phyloP scores from a whole-genome alignment of 37 sponge, comb jelly and placozoan genomes.

The Geodia barretti region DNA sequence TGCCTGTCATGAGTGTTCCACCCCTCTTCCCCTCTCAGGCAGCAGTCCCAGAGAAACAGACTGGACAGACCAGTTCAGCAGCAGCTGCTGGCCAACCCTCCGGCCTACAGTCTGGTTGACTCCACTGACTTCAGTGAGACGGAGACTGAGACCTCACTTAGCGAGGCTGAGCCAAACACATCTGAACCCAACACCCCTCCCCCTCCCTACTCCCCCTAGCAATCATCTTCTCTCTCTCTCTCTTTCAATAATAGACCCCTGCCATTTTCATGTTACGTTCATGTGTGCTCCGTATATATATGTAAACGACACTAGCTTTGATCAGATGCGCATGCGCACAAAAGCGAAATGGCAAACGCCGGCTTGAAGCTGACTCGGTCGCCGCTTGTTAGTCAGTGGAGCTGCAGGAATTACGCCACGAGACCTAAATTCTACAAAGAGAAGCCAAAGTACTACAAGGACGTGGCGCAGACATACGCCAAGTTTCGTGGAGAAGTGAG shows the following conservation, averaged over 20 bases:
- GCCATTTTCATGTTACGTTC: no score
- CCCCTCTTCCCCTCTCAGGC: not conserved
- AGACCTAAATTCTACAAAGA: not conserved
- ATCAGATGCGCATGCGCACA: no score
- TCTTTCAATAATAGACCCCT: no score
- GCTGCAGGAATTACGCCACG: not conserved
- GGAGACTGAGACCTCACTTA: constrained; percentile 33
- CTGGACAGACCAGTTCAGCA: not conserved
- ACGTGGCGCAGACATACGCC: constrained; percentile 16
- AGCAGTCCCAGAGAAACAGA: not conserved
- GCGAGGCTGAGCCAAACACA: constrained; percentile 29
- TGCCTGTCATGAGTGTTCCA: not conserved
- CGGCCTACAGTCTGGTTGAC: constrained; percentile 31
- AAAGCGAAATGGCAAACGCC: no score
- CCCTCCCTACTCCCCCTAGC: constrained; percentile 64
- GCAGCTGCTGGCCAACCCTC: constrained; percentile 12
- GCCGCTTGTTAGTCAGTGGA: no score
- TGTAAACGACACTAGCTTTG: not conserved
- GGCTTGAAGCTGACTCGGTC: no score
- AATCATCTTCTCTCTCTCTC: no score
- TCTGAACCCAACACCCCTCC: constrained; percentile 33
- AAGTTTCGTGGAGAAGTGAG: constrained; percentile 25
- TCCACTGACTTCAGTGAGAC: constrained; percentile 8
- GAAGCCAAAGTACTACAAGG: constrained; percentile 13
- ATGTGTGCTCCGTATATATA: not conserved